Base-by-base conservation (phyloP, 2,888 invertebrate genomes). In the Tetranychus piercei region DNA sequence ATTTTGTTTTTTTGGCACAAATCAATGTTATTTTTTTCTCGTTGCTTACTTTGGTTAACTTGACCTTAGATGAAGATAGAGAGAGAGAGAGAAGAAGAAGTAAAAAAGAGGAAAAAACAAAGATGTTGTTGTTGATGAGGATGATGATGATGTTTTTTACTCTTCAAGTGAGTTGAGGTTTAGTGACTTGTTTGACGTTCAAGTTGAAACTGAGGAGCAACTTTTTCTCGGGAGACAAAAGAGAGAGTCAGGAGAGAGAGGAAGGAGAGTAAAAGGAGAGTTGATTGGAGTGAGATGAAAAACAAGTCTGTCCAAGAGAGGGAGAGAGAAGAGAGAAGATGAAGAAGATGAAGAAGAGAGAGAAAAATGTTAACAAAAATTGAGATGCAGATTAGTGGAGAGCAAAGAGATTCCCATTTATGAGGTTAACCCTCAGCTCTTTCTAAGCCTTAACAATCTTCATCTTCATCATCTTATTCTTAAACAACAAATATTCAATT, bases 41-140 rank as follows among this genome's bases (percentile, higher is more conserved):
- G 34, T 34, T 34, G 34, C 34, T 34, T 34, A 34, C 34, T 34
- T 34, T 34, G 34, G 34, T 34, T 34, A 34, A 34, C 34, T 34
- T 34, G 34, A 34, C 34, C 34, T 34, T 34, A 34, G 34, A 34
- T 34, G 34, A 34, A n/a, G 67, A 67, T 6, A 67, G 8, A 23
- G 69, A 69, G 69, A 23, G 69, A 69, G 69, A 4, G 69, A 23
- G 34, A 11, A 23, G 15, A 15, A 67, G 65, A 34, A 22, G 15
- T 72, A 44, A 44, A 44, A n/a, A 72, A 72, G 66, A 72, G 67
- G 69, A 70, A 69, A 67, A 70, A 44, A 44, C 44, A 69, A 74
- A 70, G 55, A 15, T 55, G 55, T 55, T 55, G 45, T 45, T 45
- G 55, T 55, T 55, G 55, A 55, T 55, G 55, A 55, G 55, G 55